Conservation (phyloP, 2,888 invertebrate species). For the Danaus chrysippus region DNA sequence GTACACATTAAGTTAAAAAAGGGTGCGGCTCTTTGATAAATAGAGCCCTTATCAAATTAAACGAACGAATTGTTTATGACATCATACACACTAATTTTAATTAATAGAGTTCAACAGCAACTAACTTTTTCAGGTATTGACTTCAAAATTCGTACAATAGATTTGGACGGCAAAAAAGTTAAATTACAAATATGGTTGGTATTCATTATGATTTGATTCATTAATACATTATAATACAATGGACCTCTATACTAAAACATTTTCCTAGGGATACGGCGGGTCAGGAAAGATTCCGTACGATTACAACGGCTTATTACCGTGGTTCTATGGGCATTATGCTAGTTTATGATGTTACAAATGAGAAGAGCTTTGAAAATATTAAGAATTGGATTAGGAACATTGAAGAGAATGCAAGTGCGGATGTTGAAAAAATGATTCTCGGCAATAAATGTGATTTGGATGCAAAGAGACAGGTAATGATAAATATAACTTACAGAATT, state of each 20-base stretch:
- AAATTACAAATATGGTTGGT: conserved; percentile 99
- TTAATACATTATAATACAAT: conserved; percentile 19
- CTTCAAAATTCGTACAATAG: conserved; percentile 99
- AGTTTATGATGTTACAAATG: conserved; percentile 99
- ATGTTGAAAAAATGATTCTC: conserved; percentile 99
- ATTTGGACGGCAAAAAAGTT: conserved; percentile 98
- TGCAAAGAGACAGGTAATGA: conserved; percentile 90
- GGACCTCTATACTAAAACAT: conserved; percentile 15
- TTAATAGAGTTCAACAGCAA: conserved; percentile 56
- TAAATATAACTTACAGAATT: not conserved
- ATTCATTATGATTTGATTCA: conserved; percentile 20
- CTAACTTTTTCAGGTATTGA: conserved; percentile 90
- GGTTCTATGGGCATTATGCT: conserved; percentile 99
- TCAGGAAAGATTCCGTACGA: conserved; percentile 98
- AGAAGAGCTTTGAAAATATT: conserved; percentile 99
- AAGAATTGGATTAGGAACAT: conserved; percentile 99
- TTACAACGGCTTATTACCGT: conserved; percentile 99
- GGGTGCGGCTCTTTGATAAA: conserved; percentile 59
- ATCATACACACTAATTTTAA: conserved; percentile 74
- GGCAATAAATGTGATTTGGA: conserved; percentile 99
- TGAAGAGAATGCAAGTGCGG: conserved; percentile 98
- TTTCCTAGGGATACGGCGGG: conserved; percentile 96
- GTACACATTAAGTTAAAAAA: conserved; percentile 36
- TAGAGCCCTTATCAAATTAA: conserved; percentile 63
- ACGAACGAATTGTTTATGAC: conserved; percentile 66